A percentile compares a stretch with the other conserved stretches of the same genome.
phyloP scores from a whole-genome alignment of 2,113 vertebrate species.

The Elaphurus davidianus region DNA sequence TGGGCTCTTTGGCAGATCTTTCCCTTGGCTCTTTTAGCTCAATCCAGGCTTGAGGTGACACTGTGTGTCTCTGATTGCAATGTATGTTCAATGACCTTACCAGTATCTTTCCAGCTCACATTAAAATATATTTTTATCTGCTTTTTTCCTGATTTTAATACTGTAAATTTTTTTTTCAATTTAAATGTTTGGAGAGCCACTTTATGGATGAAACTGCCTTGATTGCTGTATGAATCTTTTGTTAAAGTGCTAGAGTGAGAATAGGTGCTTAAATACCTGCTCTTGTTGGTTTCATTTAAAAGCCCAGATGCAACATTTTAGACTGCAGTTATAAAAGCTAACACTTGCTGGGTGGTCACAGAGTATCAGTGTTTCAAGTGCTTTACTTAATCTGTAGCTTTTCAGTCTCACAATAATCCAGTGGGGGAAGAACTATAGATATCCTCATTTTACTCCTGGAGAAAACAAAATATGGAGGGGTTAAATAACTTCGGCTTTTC shows the following conservation, averaged over 20 bases:
- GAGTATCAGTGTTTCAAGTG: not conserved
- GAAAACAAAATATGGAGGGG: not conserved
- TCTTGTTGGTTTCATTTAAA: slow-evolving; percentile 20
- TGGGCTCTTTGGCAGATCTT: slow-evolving; percentile 65
- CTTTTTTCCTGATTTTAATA: not conserved
- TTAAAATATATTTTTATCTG: not conserved
- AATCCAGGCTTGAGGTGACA: slow-evolving; percentile 22
- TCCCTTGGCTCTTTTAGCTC: slow-evolving; percentile 42
- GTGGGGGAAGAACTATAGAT: not conserved
- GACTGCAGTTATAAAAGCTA: not conserved
- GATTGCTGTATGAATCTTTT: not conserved
- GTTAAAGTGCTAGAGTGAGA: not conserved
- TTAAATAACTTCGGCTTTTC: not conserved
- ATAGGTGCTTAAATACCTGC: not conserved
- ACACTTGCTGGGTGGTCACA: not conserved
- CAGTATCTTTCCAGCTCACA: not conserved
- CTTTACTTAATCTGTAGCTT: not conserved
- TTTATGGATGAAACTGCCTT: not conserved
- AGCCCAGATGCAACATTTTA: not conserved
- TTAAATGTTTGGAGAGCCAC: not conserved
- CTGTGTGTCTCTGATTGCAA: slow-evolving; percentile 37
- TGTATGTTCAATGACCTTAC: slow-evolving; percentile 28
- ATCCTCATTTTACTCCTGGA: not conserved
- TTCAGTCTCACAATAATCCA: not conserved
- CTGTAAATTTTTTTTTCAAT: not conserved